Percentiles rank a stretch among this genome's conserved stretches.
These are phyloP conservation scores for Calycopis cecrops DNA, from an alignment of 1,140 invertebrate species.

Conservation along the genomic window DNA sequence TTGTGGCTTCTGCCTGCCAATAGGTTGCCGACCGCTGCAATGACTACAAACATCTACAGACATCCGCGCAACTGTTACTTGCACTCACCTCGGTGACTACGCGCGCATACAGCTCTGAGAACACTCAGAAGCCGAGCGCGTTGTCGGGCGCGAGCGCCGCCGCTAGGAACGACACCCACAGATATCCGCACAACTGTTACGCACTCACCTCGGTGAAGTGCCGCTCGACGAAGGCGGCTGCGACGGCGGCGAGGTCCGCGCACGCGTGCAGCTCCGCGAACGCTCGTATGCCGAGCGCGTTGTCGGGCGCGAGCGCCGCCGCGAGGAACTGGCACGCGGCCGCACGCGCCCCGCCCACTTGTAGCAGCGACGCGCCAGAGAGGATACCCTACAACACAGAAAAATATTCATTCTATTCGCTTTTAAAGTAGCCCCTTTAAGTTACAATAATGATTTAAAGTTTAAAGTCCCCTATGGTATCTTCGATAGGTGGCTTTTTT, in stretches of 20 bases:
- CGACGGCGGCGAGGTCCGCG: constrained; percentile 86
- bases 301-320: constrained; percentile 93
- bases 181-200: constrained; percentile 70
- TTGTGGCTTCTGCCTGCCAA: no score
- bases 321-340: constrained; percentile 96
- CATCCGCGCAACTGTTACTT: constrained; percentile 70
- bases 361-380: constrained; percentile 94
- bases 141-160: constrained; percentile 95
- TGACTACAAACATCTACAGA: no score
- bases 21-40: no score
- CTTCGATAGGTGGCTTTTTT: no score
- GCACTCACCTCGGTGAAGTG: constrained; percentile 87
- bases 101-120: constrained; percentile 96
- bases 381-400: constrained; percentile 81
- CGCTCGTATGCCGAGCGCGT: constrained; percentile 95
- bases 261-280: constrained; percentile 97
- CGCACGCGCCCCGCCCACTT: constrained; percentile 92
- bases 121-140: constrained; percentile 95
- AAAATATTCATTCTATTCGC: no score
- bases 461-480: no score
- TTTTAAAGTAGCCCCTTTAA: no score
- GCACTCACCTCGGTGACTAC: constrained; percentile 83
- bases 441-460: no score
- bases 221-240: constrained; percentile 92
- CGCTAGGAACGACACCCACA: constrained; percentile 94